Evolutionary conservation across 2,888 invertebrate genomes (phyloP).

Genomic region (Corbicula japonica): DNA sequence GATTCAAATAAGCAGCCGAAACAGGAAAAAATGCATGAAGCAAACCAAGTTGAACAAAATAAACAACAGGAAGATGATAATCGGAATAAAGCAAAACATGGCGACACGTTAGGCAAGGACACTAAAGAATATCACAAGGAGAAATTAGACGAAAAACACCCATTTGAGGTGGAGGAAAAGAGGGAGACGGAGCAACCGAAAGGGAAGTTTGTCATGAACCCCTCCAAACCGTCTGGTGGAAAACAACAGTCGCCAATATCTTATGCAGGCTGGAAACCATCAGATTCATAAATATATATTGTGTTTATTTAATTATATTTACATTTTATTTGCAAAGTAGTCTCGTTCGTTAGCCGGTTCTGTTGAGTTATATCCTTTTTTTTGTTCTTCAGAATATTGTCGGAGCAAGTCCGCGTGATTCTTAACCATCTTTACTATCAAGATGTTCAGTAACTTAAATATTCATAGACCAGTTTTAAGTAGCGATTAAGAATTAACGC

Average conservation of each 20-base stretch:
- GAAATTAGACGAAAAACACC: background rate
- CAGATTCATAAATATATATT: background rate
- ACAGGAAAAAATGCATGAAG: background rate
- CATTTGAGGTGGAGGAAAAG: background rate
- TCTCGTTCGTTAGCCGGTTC: too few relatives aligned
- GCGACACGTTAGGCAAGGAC: background rate
- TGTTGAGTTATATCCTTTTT: too few relatives aligned
- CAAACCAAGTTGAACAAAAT: background rate
- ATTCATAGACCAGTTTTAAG: too few relatives aligned
- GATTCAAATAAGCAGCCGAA: background rate
- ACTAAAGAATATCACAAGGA: background rate
- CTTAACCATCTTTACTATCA: too few relatives aligned
- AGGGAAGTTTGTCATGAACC: background rate
- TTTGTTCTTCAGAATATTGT: too few relatives aligned
- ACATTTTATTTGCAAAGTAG: too few relatives aligned
- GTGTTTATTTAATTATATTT: too few relatives aligned
- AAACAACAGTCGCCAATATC: constrained; percentile 12
- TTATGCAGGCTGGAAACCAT: constrained; percentile 39
- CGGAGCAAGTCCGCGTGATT: too few relatives aligned
- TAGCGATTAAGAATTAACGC: too few relatives aligned
- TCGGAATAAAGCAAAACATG: background rate
- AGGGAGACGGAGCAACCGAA: background rate
- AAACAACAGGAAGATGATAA: too few relatives aligned
- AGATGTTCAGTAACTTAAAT: too few relatives aligned
- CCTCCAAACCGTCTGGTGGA: constrained; percentile 9